These are phyloP conservation scores for Leptopilina myrica DNA, from an alignment of 2,888 invertebrate species.

Conservation along the genomic window DNA sequence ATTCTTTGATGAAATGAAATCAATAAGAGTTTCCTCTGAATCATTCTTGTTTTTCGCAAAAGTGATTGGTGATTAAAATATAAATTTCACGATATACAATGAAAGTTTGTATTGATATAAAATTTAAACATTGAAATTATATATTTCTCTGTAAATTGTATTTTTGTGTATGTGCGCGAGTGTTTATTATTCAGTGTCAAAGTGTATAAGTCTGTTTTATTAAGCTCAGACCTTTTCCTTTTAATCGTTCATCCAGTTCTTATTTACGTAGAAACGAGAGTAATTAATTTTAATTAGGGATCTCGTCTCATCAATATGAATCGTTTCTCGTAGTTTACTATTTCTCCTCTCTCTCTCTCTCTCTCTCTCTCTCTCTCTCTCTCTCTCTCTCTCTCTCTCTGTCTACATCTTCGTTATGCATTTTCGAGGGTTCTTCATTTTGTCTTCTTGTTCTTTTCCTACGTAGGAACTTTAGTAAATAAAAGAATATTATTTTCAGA, in stretches of 20 bases:
- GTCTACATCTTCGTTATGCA: neutral
- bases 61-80: too few species aligned
- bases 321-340: constrained; percentile 7
- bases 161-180: too few species aligned
- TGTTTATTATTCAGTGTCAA: constrained; percentile 24
- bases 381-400: too few species aligned
- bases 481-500: constrained; percentile 25
- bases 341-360: neutral
- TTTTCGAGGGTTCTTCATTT: constrained; percentile 29
- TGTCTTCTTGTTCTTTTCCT: neutral
- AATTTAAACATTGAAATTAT: too few species aligned
- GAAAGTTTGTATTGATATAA: too few species aligned
- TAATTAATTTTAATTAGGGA: constrained; percentile 34
- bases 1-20: too few species aligned
- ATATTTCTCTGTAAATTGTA: neutral
- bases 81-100: too few species aligned
- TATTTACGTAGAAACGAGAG: constrained; percentile 34
- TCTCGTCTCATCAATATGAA: constrained; percentile 37
- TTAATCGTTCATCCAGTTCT: constrained; percentile 32
- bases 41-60: too few species aligned
- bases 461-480: constrained; percentile 4
- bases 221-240: constrained; percentile 20
- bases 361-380: too few species aligned
- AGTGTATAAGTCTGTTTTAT: constrained; percentile 25
- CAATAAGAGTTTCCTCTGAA: too few species aligned